Percentiles rank a stretch among this genome's conserved stretches.
These are phyloP conservation scores for Cheiracanthium punctorium DNA, from an alignment of 2,888 invertebrate genomes.

Conservation along the genomic window DNA sequence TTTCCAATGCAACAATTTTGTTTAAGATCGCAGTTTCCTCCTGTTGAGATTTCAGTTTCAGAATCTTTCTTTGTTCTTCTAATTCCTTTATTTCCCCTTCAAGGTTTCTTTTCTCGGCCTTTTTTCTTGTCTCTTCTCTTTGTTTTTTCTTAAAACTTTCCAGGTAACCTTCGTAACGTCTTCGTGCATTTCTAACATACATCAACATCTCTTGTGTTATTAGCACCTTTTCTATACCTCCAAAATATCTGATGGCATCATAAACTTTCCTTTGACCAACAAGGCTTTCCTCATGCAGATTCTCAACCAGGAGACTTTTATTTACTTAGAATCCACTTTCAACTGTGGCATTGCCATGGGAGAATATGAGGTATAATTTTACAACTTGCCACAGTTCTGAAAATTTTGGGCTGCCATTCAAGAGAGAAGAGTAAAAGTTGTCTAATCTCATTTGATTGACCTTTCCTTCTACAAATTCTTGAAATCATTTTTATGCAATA, in stretches of 20 bases:
- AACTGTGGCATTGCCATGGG: no score
- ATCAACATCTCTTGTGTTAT: no score
- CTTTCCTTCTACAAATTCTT: not conserved
- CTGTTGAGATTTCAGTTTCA: conserved; percentile 17
- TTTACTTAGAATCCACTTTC: not conserved
- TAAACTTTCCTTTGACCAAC: conserved; percentile 2
- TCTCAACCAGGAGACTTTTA: conserved; percentile 6
- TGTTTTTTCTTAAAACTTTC: no score
- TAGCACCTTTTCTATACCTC: no score
- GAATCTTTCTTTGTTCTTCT: conserved; percentile 12
- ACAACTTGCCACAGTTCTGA: conserved; percentile 12
- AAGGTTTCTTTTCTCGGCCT: not conserved
- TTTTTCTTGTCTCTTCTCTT: no score
- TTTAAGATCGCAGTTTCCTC: not conserved
- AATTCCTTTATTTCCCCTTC: not conserved
- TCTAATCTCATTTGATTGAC: conserved; percentile 1
- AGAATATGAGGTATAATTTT: not conserved
- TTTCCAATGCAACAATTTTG: not conserved
- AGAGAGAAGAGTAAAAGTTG: conserved; percentile 12
- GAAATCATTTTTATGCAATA: no score
- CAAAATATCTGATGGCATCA: conserved; percentile 6
- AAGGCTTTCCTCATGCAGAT: conserved; percentile 12
- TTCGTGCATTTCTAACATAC: no score
- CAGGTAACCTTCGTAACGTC: no score
- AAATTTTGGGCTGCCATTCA: not conserved